Percentiles rank a stretch among this genome's conserved stretches.
phyloP scores from a whole-genome alignment of 2,888 invertebrate genomes.

The Meganola albula region DNA sequence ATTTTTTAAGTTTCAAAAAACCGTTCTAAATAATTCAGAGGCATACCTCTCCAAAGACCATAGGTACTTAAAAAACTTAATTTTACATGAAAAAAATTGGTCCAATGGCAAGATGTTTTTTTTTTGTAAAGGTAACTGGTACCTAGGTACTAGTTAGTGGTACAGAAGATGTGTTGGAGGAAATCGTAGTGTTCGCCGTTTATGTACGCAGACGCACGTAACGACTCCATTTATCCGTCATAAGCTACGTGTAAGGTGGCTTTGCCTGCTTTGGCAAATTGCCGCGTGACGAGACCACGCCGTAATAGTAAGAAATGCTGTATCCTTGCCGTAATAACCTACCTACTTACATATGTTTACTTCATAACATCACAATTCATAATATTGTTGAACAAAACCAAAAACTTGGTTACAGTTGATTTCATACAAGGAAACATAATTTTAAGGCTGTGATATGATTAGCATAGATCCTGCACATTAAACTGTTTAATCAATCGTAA shows the following conservation, averaged over 20 bases:
- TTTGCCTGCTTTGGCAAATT: constrained; percentile 58
- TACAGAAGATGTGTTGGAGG: too few species aligned
- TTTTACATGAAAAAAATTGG: too few species aligned
- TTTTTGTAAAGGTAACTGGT: too few species aligned
- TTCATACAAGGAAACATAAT: not conserved
- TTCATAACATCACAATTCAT: constrained; percentile 5
- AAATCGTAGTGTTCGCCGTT: too few species aligned
- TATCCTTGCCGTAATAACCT: constrained; percentile 32
- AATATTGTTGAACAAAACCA: too few species aligned
- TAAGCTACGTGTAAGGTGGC: constrained; percentile 53
- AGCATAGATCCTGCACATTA: constrained; percentile 8
- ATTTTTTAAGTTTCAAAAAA: too few species aligned
- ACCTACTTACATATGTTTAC: constrained; percentile 24
- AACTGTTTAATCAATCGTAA: constrained; percentile 16
- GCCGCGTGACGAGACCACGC: constrained; percentile 60
- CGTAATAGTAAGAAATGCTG: constrained; percentile 43
- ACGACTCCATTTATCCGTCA: constrained; percentile 66
- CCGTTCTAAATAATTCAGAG: too few species aligned
- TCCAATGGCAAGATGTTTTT: too few species aligned
- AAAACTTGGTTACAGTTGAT: not conserved
- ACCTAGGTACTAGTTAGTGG: too few species aligned
- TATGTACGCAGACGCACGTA: constrained; percentile 42
- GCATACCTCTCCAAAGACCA: too few species aligned
- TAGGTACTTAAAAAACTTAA: too few species aligned
- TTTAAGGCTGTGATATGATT: not conserved